Percentiles rank a stretch among this genome's conserved stretches.
Conservation (phyloP, 2,113 vertebrate genomes). For the Rhadina sibilatrix region DNA sequence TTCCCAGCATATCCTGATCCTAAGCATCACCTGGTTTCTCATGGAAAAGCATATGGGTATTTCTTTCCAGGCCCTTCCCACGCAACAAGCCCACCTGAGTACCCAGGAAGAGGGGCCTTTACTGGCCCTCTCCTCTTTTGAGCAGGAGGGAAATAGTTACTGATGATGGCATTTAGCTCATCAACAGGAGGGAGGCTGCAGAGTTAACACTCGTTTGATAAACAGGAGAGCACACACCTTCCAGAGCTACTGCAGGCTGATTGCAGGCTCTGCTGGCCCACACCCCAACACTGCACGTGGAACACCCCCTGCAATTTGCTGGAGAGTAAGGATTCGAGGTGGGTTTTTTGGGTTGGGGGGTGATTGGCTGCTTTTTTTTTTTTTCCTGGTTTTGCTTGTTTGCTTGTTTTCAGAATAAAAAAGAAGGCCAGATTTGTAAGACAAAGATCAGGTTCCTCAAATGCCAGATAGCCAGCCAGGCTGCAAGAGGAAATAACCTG, state of each 20-base stretch:
- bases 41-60: not conserved
- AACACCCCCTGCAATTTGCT: not conserved
- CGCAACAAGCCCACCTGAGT: not conserved
- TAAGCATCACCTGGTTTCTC: not conserved
- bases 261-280: not conserved
- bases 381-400: not conserved
- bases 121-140: not conserved
- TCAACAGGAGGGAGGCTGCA: slow-evolving; percentile 39
- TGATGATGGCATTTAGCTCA: not conserved
- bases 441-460: not conserved
- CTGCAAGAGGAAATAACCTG: not conserved
- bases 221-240: slow-evolving; percentile 42
- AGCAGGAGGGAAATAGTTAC: slow-evolving; percentile 20
- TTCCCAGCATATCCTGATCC: not conserved
- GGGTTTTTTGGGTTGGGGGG: not conserved
- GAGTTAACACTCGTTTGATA: slow-evolving; percentile 8
- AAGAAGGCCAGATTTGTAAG: not conserved
- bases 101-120: not conserved
- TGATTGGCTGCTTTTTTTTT: not conserved
- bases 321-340: not conserved
- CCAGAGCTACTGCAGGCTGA: slow-evolving; percentile 34
- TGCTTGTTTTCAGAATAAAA: not conserved
- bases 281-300: not conserved
- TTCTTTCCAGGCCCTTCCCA: not conserved
- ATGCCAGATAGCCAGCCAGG: not conserved